These are phyloP conservation scores for Paracyclopina nana DNA, from an alignment of 1,140 invertebrate genomes.

Conservation along the genomic window DNA sequence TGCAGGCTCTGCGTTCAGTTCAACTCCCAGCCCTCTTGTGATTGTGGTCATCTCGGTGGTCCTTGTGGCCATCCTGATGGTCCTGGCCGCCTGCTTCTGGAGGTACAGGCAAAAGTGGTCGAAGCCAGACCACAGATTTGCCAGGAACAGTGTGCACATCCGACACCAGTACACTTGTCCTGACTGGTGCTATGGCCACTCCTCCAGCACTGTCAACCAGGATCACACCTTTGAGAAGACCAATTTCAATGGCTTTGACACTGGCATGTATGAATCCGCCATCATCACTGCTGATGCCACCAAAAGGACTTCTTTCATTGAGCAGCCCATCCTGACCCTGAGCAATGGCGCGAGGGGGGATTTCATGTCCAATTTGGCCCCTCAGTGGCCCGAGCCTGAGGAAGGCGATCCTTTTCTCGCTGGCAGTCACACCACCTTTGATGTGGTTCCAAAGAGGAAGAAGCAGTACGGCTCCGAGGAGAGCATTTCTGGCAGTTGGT, in stretches of 20 bases:
- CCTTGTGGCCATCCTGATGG: not conserved
- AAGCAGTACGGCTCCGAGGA: not conserved
- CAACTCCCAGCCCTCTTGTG: not conserved
- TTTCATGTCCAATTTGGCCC: slow-evolving; percentile 10
- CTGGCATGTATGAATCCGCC: no score
- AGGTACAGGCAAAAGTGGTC: not conserved
- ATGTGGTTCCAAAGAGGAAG: not conserved
- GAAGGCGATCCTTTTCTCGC: slow-evolving; percentile 1
- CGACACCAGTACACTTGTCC: no score
- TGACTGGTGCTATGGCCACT: no score
- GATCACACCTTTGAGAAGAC: no score
- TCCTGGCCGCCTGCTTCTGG: not conserved
- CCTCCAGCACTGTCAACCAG: not conserved
- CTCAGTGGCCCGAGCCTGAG: slow-evolving; percentile 11
- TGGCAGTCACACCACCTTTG: not conserved
- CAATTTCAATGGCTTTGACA: no score
- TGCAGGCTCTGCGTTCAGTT: not conserved
- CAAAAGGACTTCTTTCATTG: no score
- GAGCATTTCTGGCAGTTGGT: slow-evolving; percentile 18
- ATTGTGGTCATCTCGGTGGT: not conserved
- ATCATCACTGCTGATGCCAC: no score
- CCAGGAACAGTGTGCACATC: not conserved
- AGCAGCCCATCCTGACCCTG: no score
- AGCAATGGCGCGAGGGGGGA: no score
- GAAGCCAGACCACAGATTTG: not conserved